phyloP scores from a whole-genome alignment of 2,797 vertebrate genomes.

The Tragopan temminckii region DNA sequence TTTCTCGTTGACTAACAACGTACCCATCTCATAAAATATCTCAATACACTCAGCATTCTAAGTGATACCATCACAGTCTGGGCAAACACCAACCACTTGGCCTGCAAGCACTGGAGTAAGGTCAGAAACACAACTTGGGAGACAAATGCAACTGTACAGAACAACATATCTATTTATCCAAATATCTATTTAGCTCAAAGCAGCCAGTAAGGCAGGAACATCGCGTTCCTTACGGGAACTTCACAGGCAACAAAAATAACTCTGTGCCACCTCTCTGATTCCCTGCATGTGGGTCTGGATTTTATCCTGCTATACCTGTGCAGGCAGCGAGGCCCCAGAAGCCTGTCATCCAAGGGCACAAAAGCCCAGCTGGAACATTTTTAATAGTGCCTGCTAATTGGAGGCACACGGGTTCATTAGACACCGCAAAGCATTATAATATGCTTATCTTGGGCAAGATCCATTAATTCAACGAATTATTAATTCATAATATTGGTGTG shows the following conservation, averaged over 20 bases:
- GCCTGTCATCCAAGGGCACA: neutral
- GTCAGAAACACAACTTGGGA: neutral
- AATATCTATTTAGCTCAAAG: neutral
- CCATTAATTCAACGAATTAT: neutral
- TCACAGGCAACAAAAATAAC: neutral
- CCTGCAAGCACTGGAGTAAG: neutral
- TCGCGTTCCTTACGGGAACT: neutral
- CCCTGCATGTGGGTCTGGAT: neutral
- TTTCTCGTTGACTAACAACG: neutral
- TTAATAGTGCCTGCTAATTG: neutral
- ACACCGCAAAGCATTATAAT: neutral
- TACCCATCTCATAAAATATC: neutral
- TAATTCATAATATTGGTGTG: neutral
- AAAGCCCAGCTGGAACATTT: neutral
- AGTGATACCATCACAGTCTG: neutral
- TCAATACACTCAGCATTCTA: neutral
- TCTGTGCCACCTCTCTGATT: neutral
- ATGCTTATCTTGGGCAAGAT: neutral
- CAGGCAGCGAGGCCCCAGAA: neutral
- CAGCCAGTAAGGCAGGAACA: neutral
- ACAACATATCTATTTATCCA: neutral
- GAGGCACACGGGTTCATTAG: accelerated
- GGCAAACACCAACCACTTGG: neutral
- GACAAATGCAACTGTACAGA: accelerated
- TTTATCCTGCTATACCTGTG: neutral